Base-by-base conservation (phyloP, 2,888 invertebrate species). In the Rhorus exstirpatorius region DNA sequence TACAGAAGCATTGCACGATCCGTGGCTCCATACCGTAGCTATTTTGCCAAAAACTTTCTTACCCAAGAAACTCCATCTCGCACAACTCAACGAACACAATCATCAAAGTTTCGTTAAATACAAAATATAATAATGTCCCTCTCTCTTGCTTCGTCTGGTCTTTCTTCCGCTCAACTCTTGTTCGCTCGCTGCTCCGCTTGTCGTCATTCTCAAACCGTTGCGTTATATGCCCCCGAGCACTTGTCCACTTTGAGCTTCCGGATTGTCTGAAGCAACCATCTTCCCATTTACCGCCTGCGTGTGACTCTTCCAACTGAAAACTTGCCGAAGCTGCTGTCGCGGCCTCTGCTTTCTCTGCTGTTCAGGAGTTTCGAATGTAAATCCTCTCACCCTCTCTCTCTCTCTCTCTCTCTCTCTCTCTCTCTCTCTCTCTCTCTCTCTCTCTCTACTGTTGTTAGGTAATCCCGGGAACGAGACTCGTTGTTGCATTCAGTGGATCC, bases 91-190 rank as follows among this genome's bases (percentile, higher is more conserved):
- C 75, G 46, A 61, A 21, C 44, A 65, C 51, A 77, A 72, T 55
- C 55, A 61, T 78, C 74, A 78, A 78, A 81, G 61, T 78, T 75
- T 35, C 17, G 41, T 81, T 81, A 60, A 77, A 81, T 81, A 81
- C 81, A 67, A 76, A 81, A 81, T 81, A 81, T 60, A 80, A 81
- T 77, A 81, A 81, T 60, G 71, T 60, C 41, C 46, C 70, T 14
- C 21, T 35, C 41, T 55, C n/a, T 55, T 17, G 35, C 63, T 72
- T 44, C n/a, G n/a, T n/a, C n/a, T n/a, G n/a, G 72, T 24, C 38
- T 26, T 61, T 67, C 26, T 61, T 70, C 61, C 38, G 21, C 8
- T 24, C 31, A 63, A 67, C 68, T 53, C 38, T 68, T 51, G 51
- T 53, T 35, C 19, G 41, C 55, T 55, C 26, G 6, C 55, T 21